Conservation (phyloP, 2,888 invertebrate species). For the Tuta absoluta region DNA sequence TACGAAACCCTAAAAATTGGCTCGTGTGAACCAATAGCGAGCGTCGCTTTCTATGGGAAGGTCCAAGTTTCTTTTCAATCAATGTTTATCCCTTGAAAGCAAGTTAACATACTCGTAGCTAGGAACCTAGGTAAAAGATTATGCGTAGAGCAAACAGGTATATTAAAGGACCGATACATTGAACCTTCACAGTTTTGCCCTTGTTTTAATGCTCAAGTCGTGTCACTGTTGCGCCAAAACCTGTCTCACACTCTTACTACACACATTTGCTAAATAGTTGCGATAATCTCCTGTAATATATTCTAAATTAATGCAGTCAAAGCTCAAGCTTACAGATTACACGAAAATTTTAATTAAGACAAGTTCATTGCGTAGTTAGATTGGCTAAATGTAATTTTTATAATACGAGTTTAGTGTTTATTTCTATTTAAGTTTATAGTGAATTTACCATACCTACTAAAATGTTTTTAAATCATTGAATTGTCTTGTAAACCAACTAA, state of each 20-base stretch:
- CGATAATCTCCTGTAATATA: constrained; percentile 1
- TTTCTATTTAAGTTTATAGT: too few species aligned
- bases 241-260: constrained; percentile 11
- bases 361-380: constrained; percentile 7
- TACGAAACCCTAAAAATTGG: too few species aligned
- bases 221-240: constrained; percentile 13
- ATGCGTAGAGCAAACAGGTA: too few species aligned
- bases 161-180: background rate
- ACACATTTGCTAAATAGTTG: constrained; percentile 10
- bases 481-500: background rate
- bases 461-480: background rate
- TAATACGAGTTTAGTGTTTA: background rate
- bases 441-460: background rate
- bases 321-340: constrained; percentile 9
- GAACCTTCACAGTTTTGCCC: constrained; percentile 12
- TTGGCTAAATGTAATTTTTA: background rate
- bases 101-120: too few species aligned
- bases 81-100: too few species aligned
- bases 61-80: too few species aligned
- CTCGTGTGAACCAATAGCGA: too few species aligned
- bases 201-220: constrained; percentile 21
- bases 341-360: background rate
- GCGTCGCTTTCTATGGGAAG: too few species aligned
- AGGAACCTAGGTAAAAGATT: too few species aligned
- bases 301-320: background rate